A percentile compares a stretch with the other conserved stretches of the same genome.
Evolutionary conservation across 2,113 vertebrate species (phyloP).

Genomic region (Gnathonemus longibarbis): DNA sequence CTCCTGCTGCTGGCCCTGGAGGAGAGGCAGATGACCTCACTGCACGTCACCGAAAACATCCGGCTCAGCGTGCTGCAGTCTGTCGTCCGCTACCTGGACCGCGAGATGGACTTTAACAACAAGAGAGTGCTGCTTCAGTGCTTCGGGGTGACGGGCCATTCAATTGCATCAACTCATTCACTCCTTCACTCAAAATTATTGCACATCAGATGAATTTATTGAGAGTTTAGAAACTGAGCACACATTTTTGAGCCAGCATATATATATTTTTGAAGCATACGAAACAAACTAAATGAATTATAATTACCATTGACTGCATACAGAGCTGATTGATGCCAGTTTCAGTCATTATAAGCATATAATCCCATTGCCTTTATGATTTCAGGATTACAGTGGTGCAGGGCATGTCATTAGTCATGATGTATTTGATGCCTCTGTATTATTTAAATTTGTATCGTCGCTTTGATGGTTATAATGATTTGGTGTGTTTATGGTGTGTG

Average conservation of each 20-base stretch:
- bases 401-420: background rate
- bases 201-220: background rate
- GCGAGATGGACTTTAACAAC: conserved; percentile 44
- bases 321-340: background rate
- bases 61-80: conserved; percentile 42
- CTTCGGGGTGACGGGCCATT: conserved; percentile 59
- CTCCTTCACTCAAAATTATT: background rate
- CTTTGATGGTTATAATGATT: background rate
- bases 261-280: background rate
- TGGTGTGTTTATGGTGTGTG: background rate
- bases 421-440: background rate
- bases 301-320: background rate
- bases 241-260: background rate
- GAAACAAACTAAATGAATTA: background rate
- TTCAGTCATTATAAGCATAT: background rate
- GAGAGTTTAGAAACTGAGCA: background rate
- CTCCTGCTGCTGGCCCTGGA: conserved; percentile 60
- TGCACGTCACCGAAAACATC: conserved; percentile 51
- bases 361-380: background rate
- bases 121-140: conserved; percentile 65
- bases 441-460: conserved; percentile 22
- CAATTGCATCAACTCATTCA: background rate
- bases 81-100: conserved; percentile 44
- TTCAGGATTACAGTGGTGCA: background rate
- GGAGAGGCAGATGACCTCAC: conserved; percentile 49